Evolutionary conservation across 2,113 vertebrate genomes (phyloP).

Genomic region (Melanerpes aurifrons): DNA sequence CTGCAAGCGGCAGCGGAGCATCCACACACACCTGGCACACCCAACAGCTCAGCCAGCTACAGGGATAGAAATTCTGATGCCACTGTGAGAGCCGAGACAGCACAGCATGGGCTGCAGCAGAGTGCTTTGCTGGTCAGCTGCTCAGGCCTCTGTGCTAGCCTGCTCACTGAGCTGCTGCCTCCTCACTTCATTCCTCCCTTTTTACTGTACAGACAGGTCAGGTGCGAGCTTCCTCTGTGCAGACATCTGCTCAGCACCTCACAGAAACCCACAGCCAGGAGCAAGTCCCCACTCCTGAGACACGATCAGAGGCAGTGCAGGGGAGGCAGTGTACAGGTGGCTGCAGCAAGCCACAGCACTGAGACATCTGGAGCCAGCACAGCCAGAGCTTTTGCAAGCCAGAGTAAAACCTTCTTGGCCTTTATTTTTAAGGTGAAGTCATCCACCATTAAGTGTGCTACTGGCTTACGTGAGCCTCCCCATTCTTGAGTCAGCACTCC

Average conservation of each 20-base stretch:
- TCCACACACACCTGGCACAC: not conserved
- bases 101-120: not conserved
- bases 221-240: not conserved
- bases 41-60: not conserved
- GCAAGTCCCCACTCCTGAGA: no score
- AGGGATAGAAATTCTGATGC: not conserved
- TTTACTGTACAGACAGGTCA: not conserved
- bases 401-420: no score
- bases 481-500: no score
- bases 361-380: no score
- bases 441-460: no score
- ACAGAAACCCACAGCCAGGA: no score
- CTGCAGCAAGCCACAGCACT: no score
- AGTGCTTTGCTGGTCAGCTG: not conserved
- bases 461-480: no score
- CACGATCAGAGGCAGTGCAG: no score
- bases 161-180: not conserved
- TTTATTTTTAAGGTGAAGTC: no score
- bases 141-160: accelerated
- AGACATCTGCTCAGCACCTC: not conserved
- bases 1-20: not conserved
- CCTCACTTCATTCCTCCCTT: not conserved
- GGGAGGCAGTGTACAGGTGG: no score
- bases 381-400: no score
- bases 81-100: not conserved